Percentiles rank a stretch among this genome's conserved stretches.
These are phyloP conservation scores for Aquatica leii DNA, from an alignment of 2,888 invertebrate species.

Conservation along the genomic window DNA sequence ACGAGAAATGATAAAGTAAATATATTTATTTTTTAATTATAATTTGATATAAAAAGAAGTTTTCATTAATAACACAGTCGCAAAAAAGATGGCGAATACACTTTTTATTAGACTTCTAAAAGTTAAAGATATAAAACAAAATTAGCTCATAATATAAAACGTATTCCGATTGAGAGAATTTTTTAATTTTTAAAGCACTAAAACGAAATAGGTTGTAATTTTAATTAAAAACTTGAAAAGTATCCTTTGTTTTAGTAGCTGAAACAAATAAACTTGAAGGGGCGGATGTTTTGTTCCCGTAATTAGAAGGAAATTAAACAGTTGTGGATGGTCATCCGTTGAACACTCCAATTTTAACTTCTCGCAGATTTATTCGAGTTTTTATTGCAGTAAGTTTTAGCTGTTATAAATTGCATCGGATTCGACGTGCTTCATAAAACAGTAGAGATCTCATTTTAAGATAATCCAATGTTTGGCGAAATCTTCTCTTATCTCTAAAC, in stretches of 20 bases:
- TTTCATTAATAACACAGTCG: too few relatives aligned
- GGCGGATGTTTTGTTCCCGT: constrained; percentile 57
- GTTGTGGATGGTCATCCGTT: constrained; percentile 52
- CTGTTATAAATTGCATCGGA: constrained; percentile 52
- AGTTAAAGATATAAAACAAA: constrained; percentile 34
- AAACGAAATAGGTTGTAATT: constrained; percentile 61
- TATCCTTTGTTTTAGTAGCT: constrained; percentile 60
- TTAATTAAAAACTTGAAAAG: constrained; percentile 61
- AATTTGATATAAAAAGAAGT: too few relatives aligned
- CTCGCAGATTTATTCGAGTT: constrained; percentile 51
- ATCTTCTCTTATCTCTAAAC: constrained; percentile 48
- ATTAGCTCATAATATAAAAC: constrained; percentile 37
- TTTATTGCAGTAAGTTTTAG: constrained; percentile 47
- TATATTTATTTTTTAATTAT: too few relatives aligned
- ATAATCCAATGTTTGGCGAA: constrained; percentile 45
- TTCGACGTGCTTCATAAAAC: constrained; percentile 54
- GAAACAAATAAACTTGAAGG: constrained; percentile 58
- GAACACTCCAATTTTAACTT: constrained; percentile 53
- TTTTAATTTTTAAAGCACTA: constrained; percentile 59
- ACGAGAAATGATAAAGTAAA: too few relatives aligned
- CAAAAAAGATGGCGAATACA: constrained; percentile 2
- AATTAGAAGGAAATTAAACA: constrained; percentile 60
- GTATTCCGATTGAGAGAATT: constrained; percentile 43
- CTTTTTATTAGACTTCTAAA: constrained; percentile 34
- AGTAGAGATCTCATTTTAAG: constrained; percentile 49